Percentiles rank a stretch among this genome's conserved stretches.
Conservation (phyloP, 2,113 vertebrate genomes). For the Struthio camelus region DNA sequence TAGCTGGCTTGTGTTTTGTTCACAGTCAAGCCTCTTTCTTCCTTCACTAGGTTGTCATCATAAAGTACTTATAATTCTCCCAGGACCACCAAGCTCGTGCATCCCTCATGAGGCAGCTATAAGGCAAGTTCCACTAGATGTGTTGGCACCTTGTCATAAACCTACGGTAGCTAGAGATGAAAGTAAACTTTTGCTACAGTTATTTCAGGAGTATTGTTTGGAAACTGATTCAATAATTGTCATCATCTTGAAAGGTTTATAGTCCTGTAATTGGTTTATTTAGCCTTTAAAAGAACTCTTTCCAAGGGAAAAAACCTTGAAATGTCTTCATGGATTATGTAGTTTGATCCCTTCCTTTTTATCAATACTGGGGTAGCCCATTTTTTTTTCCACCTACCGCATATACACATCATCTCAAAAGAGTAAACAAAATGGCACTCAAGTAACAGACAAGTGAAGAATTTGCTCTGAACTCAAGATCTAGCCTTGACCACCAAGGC, state of each 20-base stretch:
- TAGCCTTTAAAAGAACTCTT: neutral
- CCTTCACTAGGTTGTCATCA: neutral
- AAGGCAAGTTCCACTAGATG: neutral
- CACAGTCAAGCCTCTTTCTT: neutral
- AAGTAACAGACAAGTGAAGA: neutral
- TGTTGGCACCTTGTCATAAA: neutral
- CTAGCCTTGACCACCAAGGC: neutral
- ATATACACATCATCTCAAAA: neutral
- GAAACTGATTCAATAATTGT: neutral
- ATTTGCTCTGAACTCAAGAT: neutral
- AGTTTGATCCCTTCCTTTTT: neutral
- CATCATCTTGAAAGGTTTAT: neutral
- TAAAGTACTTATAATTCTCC: neutral
- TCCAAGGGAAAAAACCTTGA: neutral
- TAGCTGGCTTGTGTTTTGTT: neutral
- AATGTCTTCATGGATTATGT: neutral
- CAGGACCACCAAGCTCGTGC: neutral
- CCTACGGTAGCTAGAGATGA: neutral
- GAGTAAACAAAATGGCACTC: neutral
- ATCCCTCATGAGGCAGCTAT: neutral
- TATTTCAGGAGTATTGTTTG: neutral
- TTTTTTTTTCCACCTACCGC: neutral
- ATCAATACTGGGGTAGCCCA: neutral
- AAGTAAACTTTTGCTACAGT: neutral
- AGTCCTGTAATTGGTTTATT: neutral